A percentile compares a stretch with the other conserved stretches of the same genome.
These are phyloP conservation scores for Paracentrotus lividus DNA, from an alignment of 53 echinoderm and acorn worm species.

Conservation along the genomic window DNA sequence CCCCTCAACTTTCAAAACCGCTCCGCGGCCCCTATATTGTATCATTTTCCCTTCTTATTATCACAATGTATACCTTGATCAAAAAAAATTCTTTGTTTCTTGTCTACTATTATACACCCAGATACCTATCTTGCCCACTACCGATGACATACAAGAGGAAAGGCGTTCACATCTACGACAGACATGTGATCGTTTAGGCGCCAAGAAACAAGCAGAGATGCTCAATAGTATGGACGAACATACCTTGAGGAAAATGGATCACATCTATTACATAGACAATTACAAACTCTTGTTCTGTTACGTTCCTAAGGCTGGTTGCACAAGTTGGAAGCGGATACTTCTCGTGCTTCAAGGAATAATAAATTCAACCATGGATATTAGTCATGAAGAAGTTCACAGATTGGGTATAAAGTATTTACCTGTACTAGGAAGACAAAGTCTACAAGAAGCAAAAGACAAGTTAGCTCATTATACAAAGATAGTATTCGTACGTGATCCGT, in stretches of 20 bases:
- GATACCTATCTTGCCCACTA: neutral
- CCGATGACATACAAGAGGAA: neutral
- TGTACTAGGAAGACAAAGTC: neutral
- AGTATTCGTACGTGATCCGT: constrained; percentile 60
- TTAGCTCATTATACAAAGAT: constrained; percentile 18
- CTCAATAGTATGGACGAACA: neutral
- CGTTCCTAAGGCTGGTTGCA: constrained; percentile 55
- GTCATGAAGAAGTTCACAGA: neutral
- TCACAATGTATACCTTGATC: neutral
- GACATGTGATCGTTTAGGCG: constrained; percentile 14
- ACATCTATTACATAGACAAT: constrained; percentile 47
- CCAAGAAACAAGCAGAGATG: neutral
- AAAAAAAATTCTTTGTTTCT: neutral
- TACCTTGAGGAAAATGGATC: neutral
- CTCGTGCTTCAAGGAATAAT: constrained; percentile 1
- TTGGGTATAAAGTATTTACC: neutral
- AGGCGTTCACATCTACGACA: constrained; percentile 49
- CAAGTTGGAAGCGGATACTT: constrained; percentile 29
- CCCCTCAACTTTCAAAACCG: too few species aligned
- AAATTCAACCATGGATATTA: constrained; percentile 6
- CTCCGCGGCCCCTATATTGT: too few species aligned
- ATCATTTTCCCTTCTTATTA: too few species aligned
- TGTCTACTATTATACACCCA: neutral
- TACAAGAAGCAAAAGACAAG: constrained; percentile 5
- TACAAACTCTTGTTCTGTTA: constrained; percentile 41